Evolutionary conservation across 2,113 vertebrate genomes (phyloP).

Genomic region (Pipra filicauda): DNA sequence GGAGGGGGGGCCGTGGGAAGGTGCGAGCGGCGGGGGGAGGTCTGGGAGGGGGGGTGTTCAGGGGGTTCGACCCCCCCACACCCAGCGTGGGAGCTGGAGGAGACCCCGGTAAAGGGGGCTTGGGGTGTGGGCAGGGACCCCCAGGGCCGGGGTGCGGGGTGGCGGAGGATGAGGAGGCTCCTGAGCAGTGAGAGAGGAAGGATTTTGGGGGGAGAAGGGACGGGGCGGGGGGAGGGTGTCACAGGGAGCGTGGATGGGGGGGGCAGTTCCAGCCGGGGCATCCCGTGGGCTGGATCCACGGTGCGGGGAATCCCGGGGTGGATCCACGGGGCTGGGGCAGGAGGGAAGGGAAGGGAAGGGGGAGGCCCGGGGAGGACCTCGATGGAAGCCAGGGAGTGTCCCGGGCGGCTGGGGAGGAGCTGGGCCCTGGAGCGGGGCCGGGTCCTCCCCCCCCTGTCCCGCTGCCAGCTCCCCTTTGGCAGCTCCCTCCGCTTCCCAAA

Average conservation of each 20-base stretch:
- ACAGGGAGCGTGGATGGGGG: not conserved
- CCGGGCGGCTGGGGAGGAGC: not conserved
- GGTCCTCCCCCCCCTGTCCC: not conserved
- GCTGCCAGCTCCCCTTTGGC: conserved; percentile 39
- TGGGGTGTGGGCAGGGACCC: no score
- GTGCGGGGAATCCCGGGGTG: not conserved
- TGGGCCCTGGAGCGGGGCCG: not conserved
- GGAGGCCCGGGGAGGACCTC: not conserved
- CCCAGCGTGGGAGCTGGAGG: no score
- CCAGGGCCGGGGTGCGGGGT: not conserved
- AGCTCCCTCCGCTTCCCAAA: not conserved
- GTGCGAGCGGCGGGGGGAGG: not conserved
- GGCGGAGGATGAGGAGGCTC: not conserved
- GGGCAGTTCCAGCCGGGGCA: not conserved
- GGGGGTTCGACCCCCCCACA: no score
- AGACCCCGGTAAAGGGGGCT: no score
- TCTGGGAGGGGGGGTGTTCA: not conserved
- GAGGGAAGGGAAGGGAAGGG: not conserved
- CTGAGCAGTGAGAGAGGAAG: not conserved
- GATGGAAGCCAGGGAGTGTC: conserved; percentile 7
- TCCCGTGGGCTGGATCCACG: not conserved
- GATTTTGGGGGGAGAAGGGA: not conserved
- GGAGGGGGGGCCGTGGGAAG: not conserved
- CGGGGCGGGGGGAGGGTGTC: no score
- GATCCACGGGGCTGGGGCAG: not conserved